phyloP scores from a whole-genome alignment of 2,113 vertebrate genomes.

The Rhadina sibilatrix region DNA sequence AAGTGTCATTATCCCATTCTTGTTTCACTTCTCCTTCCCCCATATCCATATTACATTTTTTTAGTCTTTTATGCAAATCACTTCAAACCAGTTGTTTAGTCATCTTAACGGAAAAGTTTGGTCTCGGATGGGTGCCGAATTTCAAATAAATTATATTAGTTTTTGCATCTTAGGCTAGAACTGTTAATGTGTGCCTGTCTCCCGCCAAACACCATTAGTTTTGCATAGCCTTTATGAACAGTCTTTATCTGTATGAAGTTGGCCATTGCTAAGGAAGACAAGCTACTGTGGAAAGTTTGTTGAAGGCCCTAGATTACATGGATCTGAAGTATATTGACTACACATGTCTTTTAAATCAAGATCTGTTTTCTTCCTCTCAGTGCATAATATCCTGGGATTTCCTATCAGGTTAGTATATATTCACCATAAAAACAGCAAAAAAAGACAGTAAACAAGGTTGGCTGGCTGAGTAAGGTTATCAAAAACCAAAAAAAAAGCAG shows the following conservation, averaged over 20 bases:
- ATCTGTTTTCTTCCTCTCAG: not conserved
- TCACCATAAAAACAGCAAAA: not conserved
- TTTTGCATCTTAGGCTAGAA: not conserved
- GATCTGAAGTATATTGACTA: not conserved
- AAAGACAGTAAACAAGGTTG: not conserved
- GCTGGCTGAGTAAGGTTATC: not conserved
- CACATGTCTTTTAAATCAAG: not conserved
- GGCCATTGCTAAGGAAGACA: not conserved
- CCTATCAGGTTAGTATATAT: not conserved
- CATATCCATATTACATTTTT: not conserved
- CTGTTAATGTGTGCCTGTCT: not conserved
- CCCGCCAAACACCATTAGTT: not conserved
- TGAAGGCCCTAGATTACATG: not conserved
- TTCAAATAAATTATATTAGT: not conserved
- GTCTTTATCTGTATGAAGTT: not conserved
- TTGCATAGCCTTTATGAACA: not conserved
- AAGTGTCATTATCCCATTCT: conserved; percentile 24
- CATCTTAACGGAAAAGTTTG: conserved; percentile 29
- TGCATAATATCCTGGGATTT: not conserved
- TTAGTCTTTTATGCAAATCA: conserved; percentile 41
- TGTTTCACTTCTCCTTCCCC: conserved; percentile 59
- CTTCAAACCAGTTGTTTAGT: not conserved
- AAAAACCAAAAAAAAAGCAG: not conserved
- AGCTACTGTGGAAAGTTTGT: not conserved
- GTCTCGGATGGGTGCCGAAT: not conserved